phyloP scores from a whole-genome alignment of 2,797 vertebrate species.

The Crocidura indochinensis region DNA sequence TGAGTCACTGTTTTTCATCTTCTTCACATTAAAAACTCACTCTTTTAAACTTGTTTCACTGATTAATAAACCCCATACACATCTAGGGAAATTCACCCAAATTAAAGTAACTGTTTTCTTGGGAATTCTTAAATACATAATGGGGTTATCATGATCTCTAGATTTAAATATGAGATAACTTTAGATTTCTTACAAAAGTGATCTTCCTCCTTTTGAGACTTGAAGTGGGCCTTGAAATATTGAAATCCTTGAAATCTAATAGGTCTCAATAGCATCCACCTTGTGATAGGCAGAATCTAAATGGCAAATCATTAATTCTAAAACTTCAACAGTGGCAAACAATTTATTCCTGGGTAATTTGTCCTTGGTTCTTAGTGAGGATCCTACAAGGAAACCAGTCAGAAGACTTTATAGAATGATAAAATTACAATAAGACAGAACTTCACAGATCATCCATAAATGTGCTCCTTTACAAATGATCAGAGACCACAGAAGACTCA shows the following conservation, averaged over 20 bases:
- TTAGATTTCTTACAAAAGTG: neutral
- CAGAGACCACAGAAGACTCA: neutral
- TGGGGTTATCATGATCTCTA: neutral
- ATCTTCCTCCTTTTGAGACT: neutral
- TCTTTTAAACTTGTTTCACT: neutral
- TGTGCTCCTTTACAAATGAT: conserved; percentile 11
- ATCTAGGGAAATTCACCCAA: neutral
- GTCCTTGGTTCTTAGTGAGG: neutral
- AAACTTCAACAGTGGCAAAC: neutral
- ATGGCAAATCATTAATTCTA: neutral
- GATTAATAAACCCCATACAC: neutral
- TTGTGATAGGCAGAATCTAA: neutral
- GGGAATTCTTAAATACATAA: neutral
- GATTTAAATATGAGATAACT: conserved; percentile 30
- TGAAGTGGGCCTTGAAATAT: neutral
- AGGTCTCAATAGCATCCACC: neutral
- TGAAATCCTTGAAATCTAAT: neutral
- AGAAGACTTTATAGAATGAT: conserved; percentile 28
- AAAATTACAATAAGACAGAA: conserved; percentile 31
- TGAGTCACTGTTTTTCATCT: conserved; percentile 41
- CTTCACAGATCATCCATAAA: neutral
- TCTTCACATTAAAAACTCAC: conserved; percentile 38
- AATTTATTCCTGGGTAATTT: conserved; percentile 4
- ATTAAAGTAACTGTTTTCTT: neutral
- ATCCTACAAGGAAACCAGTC: conserved; percentile 21